Evolutionary conservation across 2,797 vertebrate species (phyloP).

Genomic region (Gouania willdenowi): DNA sequence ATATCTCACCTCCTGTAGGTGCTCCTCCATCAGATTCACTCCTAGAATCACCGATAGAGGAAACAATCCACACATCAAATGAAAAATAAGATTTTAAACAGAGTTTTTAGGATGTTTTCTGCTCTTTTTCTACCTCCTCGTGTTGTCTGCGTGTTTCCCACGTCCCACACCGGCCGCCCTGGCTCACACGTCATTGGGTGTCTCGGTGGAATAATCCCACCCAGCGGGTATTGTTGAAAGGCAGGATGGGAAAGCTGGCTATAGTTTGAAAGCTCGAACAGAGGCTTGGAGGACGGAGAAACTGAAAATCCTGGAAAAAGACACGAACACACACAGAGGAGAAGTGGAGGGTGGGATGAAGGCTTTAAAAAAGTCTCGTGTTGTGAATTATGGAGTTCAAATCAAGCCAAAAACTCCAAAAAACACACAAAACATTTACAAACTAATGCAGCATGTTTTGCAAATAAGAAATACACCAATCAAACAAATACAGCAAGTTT

Average conservation of each 20-base stretch:
- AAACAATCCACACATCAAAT: too few species aligned
- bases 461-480: too few species aligned
- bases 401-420: too few species aligned
- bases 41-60: slow-evolving; percentile 51
- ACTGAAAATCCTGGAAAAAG: slow-evolving; percentile 55
- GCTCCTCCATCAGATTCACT: slow-evolving; percentile 85
- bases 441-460: too few species aligned
- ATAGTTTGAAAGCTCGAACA: slow-evolving; percentile 63
- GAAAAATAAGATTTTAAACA: too few species aligned
- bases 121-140: slow-evolving; percentile 72
- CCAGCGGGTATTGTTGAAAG: slow-evolving; percentile 65
- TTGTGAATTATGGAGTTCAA: too few species aligned
- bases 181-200: slow-evolving; percentile 50
- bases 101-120: too few species aligned
- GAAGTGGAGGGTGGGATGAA: background rate
- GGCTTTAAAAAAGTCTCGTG: too few species aligned
- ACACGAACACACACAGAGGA: background rate
- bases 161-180: slow-evolving; percentile 68
- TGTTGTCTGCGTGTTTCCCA: slow-evolving; percentile 66
- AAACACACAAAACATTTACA: too few species aligned
- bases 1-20: slow-evolving; percentile 85
- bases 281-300: slow-evolving; percentile 44
- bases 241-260: slow-evolving; percentile 64
- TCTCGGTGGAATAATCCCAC: slow-evolving; percentile 45
- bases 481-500: too few species aligned